phyloP scores from a whole-genome alignment of 2,113 vertebrate genomes.

The Jacana jacana region DNA sequence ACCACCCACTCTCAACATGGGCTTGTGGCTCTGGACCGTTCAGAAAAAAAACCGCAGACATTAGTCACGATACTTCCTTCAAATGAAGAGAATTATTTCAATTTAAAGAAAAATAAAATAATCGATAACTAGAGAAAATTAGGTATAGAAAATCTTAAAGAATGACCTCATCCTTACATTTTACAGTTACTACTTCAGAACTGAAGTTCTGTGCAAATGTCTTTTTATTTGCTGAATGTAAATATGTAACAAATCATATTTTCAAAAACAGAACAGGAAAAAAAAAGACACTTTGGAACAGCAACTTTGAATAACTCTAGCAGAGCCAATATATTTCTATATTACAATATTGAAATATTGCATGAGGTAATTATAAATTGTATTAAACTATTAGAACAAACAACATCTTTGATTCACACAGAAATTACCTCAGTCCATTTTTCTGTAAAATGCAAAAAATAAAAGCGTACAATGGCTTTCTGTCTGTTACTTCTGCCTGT shows the following conservation, averaged over 20 bases:
- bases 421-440: constrained; percentile 68
- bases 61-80: not conserved
- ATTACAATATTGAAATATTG: not conserved
- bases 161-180: not conserved
- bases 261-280: not conserved
- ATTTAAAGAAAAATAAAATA: not conserved
- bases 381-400: constrained; percentile 28
- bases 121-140: not conserved
- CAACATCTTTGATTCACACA: constrained; percentile 43
- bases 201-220: not conserved
- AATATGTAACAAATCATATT: not conserved
- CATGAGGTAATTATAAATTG: not conserved
- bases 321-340: not conserved
- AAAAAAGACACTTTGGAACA: not conserved
- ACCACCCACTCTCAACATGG: not conserved
- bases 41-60: not conserved
- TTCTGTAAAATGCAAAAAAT: constrained; percentile 69
- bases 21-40: not conserved
- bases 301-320: not conserved
- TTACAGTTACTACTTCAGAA: not conserved
- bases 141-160: not conserved
- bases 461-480: constrained; percentile 88
- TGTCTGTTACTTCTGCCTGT: constrained; percentile 79
- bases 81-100: not conserved
- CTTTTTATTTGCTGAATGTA: not conserved